These are phyloP conservation scores for Chloropsis cyanopogon DNA, from an alignment of 2,113 vertebrate genomes.

Conservation along the genomic window DNA sequence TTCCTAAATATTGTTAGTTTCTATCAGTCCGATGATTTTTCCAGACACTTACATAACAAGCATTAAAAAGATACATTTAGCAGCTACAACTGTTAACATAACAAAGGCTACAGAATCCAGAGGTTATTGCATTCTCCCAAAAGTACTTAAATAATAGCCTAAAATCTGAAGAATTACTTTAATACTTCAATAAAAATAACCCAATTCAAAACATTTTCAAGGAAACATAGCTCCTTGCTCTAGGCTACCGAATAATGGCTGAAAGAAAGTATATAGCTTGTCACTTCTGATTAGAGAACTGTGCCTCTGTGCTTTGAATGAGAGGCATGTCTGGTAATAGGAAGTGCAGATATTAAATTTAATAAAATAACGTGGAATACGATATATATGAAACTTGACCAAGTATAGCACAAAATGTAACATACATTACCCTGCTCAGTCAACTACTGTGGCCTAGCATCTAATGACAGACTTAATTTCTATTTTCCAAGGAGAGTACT, in stretches of 20 bases:
- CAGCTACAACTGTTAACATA: constrained; percentile 69
- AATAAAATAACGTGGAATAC: constrained; percentile 92
- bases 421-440: constrained; percentile 78
- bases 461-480: constrained; percentile 79
- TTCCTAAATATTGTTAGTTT: constrained; percentile 69
- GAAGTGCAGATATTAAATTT: constrained; percentile 95
- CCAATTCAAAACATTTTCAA: constrained; percentile 97
- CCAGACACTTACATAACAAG: constrained; percentile 65
- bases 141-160: constrained; percentile 95
- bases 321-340: constrained; percentile 92
- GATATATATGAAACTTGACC: constrained; percentile 85
- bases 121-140: constrained; percentile 83
- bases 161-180: constrained; percentile 99
- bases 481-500: constrained; percentile 71
- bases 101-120: constrained; percentile 76
- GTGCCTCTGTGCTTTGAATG: constrained; percentile 91
- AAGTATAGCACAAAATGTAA: constrained; percentile 75
- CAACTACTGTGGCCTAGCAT: constrained; percentile 76
- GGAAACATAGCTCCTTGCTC: constrained; percentile 89
- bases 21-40: constrained; percentile 54
- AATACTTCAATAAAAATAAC: constrained; percentile 99
- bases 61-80: constrained; percentile 75
- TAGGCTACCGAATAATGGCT: constrained; percentile 94
- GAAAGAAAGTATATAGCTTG: constrained; percentile 94
- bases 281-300: constrained; percentile 97